Conservation (phyloP, 2,113 vertebrate genomes). For the Echinops telfairi region DNA sequence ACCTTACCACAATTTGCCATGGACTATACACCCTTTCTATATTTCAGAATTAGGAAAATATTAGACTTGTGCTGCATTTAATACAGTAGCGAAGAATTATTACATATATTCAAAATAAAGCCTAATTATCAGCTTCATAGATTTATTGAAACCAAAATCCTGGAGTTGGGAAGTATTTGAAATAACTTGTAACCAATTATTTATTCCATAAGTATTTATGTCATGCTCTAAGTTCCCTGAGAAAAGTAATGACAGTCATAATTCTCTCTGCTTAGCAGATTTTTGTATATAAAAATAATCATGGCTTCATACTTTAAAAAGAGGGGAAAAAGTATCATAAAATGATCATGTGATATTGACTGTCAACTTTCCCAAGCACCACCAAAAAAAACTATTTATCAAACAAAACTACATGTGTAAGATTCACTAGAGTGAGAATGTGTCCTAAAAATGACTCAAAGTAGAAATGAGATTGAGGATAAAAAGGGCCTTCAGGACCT, state of each 20-base stretch:
- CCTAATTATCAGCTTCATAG: neutral
- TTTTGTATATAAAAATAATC: constrained; percentile 32
- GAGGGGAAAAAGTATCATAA: neutral
- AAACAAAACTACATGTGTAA: neutral
- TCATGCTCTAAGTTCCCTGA: neutral
- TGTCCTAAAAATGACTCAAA: neutral
- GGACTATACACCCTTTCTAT: neutral
- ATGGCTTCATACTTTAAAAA: neutral
- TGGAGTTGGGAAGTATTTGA: neutral
- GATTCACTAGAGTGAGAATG: neutral
- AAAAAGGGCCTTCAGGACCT: neutral
- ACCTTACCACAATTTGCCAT: neutral
- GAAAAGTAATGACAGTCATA: neutral
- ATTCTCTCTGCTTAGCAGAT: neutral
- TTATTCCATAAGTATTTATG: neutral
- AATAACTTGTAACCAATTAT: neutral
- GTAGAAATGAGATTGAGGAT: neutral
- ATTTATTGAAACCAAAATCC: neutral
- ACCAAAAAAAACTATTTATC: neutral
- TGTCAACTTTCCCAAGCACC: neutral
- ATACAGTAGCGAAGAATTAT: neutral
- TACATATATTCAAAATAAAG: neutral
- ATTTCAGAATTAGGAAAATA: neutral
- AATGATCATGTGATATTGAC: neutral
- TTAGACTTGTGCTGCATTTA: constrained; percentile 21